phyloP scores from a whole-genome alignment of 2,797 vertebrate genomes.

The Silurus lanzhouensis region DNA sequence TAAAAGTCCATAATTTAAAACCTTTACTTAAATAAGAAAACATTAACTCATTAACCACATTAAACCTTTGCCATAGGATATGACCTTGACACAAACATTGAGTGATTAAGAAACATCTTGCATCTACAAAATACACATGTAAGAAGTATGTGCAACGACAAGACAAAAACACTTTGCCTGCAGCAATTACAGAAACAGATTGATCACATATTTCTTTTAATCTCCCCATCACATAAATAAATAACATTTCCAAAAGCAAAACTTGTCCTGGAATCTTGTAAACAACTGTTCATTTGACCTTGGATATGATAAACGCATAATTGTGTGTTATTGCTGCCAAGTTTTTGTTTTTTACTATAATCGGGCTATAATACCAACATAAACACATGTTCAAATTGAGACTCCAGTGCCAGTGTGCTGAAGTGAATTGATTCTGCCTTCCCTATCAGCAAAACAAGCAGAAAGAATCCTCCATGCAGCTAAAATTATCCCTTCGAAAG shows the following conservation, averaged over 20 bases:
- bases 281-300: slow-evolving; percentile 14
- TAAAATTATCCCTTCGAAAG: slow-evolving; percentile 60
- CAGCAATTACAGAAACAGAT: neutral
- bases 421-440: slow-evolving; percentile 38
- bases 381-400: slow-evolving; percentile 33
- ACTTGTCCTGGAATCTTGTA: slow-evolving; percentile 31
- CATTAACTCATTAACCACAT: neutral
- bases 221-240: slow-evolving; percentile 1
- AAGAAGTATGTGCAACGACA: neutral
- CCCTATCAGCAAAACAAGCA: slow-evolving; percentile 56
- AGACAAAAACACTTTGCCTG: neutral
- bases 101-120: neutral
- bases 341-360: slow-evolving; percentile 18
- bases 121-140: neutral
- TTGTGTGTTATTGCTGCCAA: neutral
- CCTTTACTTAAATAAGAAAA: neutral
- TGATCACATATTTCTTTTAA: neutral
- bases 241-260: slow-evolving; percentile 30
- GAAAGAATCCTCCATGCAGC: slow-evolving; percentile 52
- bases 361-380: slow-evolving; percentile 13
- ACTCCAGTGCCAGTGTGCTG: slow-evolving; percentile 37
- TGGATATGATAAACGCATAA: slow-evolving; percentile 5
- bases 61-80: neutral
- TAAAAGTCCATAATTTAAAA: neutral
- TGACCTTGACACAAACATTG: neutral